Conservation (phyloP, 2,113 vertebrate genomes). For the Danionella cerebrum region DNA sequence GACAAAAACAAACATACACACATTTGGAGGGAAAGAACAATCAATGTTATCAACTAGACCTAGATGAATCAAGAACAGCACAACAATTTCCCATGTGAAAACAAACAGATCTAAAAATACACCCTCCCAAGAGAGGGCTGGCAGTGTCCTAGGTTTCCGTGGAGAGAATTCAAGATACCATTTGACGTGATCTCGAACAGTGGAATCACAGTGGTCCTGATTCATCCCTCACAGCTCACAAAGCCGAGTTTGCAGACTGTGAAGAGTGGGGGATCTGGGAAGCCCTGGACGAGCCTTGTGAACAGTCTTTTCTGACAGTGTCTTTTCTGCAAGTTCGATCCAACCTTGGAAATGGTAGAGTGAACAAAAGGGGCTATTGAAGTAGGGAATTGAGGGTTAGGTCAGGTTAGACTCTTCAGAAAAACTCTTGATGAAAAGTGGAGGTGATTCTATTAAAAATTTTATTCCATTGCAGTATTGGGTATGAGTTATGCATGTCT, state of each 20-base stretch:
- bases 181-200: conserved; percentile 54
- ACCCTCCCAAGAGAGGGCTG: conserved; percentile 57
- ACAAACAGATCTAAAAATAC: conserved; percentile 66
- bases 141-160: conserved; percentile 53
- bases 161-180: conserved; percentile 65
- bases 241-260: conserved; percentile 53
- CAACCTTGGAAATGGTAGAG: conserved; percentile 34
- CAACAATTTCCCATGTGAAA: conserved; percentile 50
- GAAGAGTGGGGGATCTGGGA: conserved; percentile 40
- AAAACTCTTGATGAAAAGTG: neutral
- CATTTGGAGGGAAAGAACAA: neutral
- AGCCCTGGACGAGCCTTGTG: conserved; percentile 40
- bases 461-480: conserved; percentile 33
- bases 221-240: conserved; percentile 68
- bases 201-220: conserved; percentile 51
- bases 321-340: conserved; percentile 2
- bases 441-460: neutral
- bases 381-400: conserved; percentile 8
- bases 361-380: conserved; percentile 22
- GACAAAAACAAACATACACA: neutral
- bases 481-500: conserved; percentile 14
- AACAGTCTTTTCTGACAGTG: neutral
- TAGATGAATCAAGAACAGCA: conserved; percentile 33
- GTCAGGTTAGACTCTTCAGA: neutral
- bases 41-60: conserved; percentile 23